Evolutionary conservation across 2,113 vertebrate genomes (phyloP), one percentile per base, ranked within the genome.

Genomic region (Scartelaos histophorus): DNA sequence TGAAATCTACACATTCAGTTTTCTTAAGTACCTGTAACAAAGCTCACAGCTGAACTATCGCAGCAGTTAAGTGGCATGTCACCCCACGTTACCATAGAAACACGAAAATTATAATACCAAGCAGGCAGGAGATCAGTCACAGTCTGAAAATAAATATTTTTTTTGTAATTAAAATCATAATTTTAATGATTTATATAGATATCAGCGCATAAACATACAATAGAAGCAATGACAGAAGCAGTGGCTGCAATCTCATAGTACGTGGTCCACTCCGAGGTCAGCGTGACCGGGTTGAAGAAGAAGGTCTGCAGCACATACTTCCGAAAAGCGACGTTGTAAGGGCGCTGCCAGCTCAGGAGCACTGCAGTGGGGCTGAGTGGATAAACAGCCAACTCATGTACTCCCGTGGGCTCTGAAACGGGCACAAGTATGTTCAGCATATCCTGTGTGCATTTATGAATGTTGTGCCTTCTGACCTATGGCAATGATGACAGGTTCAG

Each of bases 191-290:
- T 2, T 54, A 10, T 54, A 54, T 2, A 53, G 17, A 9, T 7
- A 53, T 7, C 19, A 21, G 51, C 19, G 3, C 21, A 46, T 47
- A 10, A 47, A 24, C 12, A 66, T n/a, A 47, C 96, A 98, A 98
- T 95, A 0, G 97, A 98, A 1, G 96, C 94, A 38, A 96, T 96
- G 84, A 97, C 77, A 1, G 97, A 97, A 57, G 96, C 74, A 0
- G 95, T 97, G 0, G 96, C 96, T 15, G 97, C 95, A 61, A 99
- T 98, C 92, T 99, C 97, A 2, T 98, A 98, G 93, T 97, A 98
- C 5, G 96, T 98, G 24, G 92, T 99, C 97, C 97, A 99, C 89
- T 97, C 96, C 0, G 97, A 96, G 0, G 94, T 94, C 90, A 97
- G 94, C 0, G 94, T 96, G 16, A 93, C 87, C 0, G 97, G 97